Evolutionary conservation across 2,113 vertebrate species (phyloP).

Genomic region (Probosciger aterrimus): DNA sequence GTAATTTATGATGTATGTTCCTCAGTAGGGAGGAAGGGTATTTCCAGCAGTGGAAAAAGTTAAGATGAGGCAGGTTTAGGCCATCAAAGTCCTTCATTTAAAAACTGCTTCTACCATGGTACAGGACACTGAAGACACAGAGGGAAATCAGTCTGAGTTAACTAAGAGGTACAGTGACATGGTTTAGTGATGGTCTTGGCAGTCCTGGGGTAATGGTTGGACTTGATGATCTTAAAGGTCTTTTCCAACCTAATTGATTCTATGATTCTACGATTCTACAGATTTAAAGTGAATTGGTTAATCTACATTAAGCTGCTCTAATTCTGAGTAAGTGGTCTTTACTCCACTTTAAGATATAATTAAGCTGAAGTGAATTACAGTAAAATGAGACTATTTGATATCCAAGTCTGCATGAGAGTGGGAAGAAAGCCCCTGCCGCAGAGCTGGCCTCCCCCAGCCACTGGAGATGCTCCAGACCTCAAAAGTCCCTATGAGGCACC

Average conservation of each 20-base stretch:
- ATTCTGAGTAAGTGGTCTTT: background rate
- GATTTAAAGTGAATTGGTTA: background rate
- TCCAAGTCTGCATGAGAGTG: background rate
- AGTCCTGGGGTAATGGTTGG: too few species aligned
- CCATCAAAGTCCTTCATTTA: background rate
- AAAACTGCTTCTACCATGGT: background rate
- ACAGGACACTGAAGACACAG: background rate
- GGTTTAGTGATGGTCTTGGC: too few species aligned
- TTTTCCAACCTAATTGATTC: too few species aligned
- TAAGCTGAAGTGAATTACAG: background rate
- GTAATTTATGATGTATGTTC: accelerated
- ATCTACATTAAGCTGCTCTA: background rate
- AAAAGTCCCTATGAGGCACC: background rate
- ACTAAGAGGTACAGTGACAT: too few species aligned
- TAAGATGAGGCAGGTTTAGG: background rate
- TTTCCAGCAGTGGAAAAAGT: background rate
- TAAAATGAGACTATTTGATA: background rate
- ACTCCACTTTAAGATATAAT: background rate
- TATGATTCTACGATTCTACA: too few species aligned
- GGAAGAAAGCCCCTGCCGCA: background rate
- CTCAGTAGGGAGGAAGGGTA: background rate
- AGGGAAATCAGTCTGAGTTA: accelerated
- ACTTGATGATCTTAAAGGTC: too few species aligned
- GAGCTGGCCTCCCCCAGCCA: background rate
- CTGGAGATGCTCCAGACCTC: background rate